Evolutionary conservation across 2,888 invertebrate species (phyloP).

Genomic region (Ctenicera cuprea): DNA sequence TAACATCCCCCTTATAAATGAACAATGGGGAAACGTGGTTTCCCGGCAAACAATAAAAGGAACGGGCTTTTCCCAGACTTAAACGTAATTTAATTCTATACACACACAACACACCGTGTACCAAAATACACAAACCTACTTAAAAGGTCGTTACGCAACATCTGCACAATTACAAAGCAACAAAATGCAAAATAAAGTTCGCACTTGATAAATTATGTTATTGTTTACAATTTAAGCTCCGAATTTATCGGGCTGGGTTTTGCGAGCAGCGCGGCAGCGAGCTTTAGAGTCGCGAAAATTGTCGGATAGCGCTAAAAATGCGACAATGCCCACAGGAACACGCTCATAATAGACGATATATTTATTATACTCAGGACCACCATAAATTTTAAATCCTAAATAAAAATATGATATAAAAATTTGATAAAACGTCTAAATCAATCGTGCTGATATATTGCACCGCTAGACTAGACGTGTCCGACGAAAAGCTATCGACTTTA

Average conservation of each 20-base stretch:
- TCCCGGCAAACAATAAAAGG: slow-evolving; percentile 42
- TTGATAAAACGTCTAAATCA: slow-evolving; percentile 52
- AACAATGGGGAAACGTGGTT: slow-evolving; percentile 44
- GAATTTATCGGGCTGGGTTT: slow-evolving; percentile 50
- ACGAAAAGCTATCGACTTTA: slow-evolving; percentile 44
- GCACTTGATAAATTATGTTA: slow-evolving; percentile 49
- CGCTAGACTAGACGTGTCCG: slow-evolving; percentile 29
- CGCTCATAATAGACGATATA: slow-evolving; percentile 49
- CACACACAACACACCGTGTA: slow-evolving; percentile 27
- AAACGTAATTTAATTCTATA: slow-evolving; percentile 49
- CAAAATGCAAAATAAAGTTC: slow-evolving; percentile 42
- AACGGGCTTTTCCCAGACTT: slow-evolving; percentile 37
- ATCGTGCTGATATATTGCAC: slow-evolving; percentile 45
- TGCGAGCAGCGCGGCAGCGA: slow-evolving; percentile 5
- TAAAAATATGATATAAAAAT: slow-evolving; percentile 50
- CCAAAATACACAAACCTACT: slow-evolving; percentile 48
- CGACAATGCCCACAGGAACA: slow-evolving; percentile 45
- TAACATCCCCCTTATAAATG: slow-evolving; percentile 33
- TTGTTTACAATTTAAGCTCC: slow-evolving; percentile 48
- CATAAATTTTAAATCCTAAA: slow-evolving; percentile 54
- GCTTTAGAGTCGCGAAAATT: slow-evolving; percentile 44
- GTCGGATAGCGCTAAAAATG: slow-evolving; percentile 47
- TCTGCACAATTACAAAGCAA: slow-evolving; percentile 42
- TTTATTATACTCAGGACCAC: slow-evolving; percentile 52
- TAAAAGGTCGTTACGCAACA: slow-evolving; percentile 49